phyloP scores from a whole-genome alignment of 2,888 invertebrate species.

The Enchytraeus crypticus region DNA sequence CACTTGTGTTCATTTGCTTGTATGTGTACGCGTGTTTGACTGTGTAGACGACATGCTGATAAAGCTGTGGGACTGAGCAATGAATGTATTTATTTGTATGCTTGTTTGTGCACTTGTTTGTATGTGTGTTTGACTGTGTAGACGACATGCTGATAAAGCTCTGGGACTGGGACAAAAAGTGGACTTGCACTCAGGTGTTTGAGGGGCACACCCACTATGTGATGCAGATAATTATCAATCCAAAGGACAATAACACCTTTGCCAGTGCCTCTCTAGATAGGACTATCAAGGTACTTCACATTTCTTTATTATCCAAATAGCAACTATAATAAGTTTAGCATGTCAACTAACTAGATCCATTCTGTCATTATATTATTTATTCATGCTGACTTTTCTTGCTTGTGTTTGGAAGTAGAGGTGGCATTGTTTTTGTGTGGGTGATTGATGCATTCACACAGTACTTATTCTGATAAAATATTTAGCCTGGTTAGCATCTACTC shows the following conservation, averaged over 20 bases:
- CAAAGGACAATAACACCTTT: conserved; percentile 98
- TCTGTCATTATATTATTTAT: background rate
- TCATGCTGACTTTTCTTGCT: background rate
- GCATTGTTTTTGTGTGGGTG: no score
- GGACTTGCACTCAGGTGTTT: conserved; percentile 95
- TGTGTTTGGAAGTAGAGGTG: no score
- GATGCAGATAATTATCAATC: conserved; percentile 98
- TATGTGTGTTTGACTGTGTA: conserved; percentile 47
- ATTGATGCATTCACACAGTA: no score
- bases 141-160: conserved; percentile 97
- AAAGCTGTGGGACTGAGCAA: no score
- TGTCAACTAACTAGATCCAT: background rate
- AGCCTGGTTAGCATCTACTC: no score
- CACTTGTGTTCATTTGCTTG: no score
- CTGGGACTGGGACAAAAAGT: conserved; percentile 99
- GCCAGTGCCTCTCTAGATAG: conserved; percentile 97
- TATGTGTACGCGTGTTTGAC: background rate
- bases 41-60: no score
- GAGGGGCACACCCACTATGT: conserved; percentile 99
- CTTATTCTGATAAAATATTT: no score
- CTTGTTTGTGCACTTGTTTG: no score
- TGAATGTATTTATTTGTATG: no score
- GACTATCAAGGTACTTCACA: conserved; percentile 87
- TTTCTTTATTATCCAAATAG: background rate
- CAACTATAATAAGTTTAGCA: no score